Base-by-base conservation (phyloP, 2,888 invertebrate genomes). In the Leucophenga montana region DNA sequence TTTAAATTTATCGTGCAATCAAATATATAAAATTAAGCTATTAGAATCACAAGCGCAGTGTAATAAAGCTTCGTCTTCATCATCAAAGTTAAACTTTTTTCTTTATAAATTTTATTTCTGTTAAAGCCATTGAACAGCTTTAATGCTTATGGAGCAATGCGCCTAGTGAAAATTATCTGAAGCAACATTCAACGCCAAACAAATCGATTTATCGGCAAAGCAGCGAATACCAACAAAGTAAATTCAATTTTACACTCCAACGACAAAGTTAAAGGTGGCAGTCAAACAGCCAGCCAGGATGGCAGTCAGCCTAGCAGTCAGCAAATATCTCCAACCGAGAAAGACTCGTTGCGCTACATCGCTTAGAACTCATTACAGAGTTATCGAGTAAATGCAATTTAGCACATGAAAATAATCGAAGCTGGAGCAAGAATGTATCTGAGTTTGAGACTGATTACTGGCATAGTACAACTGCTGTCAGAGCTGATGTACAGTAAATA, bases 301-400 rank as follows among this genome's bases (percentile, higher is more conserved):
- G 27, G 3, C 4, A 27, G 2, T 27, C 27, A 27, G 27, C 27
- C 27, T 1, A 11, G 11, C 8, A 3, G 11, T 5, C 39, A 39
- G 39, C 39, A 39, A 39, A 39, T 39, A 39, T 11, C 8, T 50
- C 5, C 13, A 13, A 5, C 50, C 50, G 22, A 27, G 65, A 22
- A 31, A 5, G 53, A n/a, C 27, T 27, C 48, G 14, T 39, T 46
- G 27, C 68, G 39, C 44, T 46, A 16, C 70, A 72, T 66, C 74
- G 78, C 76, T 78, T 75, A 71, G 68, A 67, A 71, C 73, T 75
- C 68, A 75, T 75, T 78, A 76, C 72, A 75, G 79, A 75, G 69
- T 79, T 77, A 77, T 79, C 66, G 75, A 53, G 59, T 27, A 72
- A 73, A 57, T 75, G 75, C 78, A 73, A 71, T 77, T 75, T 71